These are phyloP conservation scores for Drosophila funebris DNA, from an alignment of 1,140 invertebrate species.

Conservation along the genomic window DNA sequence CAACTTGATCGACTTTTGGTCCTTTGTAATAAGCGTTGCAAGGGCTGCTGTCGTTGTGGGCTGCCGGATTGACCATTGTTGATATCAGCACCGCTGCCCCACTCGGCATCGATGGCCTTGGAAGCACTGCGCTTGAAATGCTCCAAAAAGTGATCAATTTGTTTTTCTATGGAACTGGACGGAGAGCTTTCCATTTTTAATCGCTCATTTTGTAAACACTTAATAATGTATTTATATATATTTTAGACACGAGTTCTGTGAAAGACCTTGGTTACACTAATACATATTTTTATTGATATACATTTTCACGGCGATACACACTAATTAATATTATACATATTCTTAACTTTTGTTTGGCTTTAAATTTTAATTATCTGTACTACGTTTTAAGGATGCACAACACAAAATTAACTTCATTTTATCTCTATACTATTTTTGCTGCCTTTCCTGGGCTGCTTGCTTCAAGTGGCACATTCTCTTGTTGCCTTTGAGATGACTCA, in stretches of 20 bases:
- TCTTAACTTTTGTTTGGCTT: neutral
- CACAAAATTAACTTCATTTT: constrained; percentile 9
- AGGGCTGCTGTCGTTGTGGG: constrained; percentile 39
- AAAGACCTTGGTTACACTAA: neutral
- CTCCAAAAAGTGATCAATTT: constrained; percentile 92
- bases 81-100: constrained; percentile 30
- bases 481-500: constrained; percentile 26
- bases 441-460: constrained; percentile 1
- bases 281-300: neutral
- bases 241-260: neutral
- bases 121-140: constrained; percentile 91
- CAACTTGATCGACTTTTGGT: constrained; percentile 67
- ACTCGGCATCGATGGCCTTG: constrained; percentile 85
- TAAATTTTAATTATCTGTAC: neutral
- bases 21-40: constrained; percentile 52
- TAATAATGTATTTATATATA: neutral
- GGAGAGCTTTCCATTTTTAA: constrained; percentile 87
- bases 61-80: constrained; percentile 33
- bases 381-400: neutral
- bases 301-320: neutral
- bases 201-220: constrained; percentile 14
- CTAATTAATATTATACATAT: neutral
- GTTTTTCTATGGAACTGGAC: constrained; percentile 88
- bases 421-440: constrained; percentile 30
- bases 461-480: constrained; percentile 8